Evolutionary conservation across 1,140 invertebrate species (phyloP), one percentile per base, ranked within the genome.

Genomic region (Cydia strobilella): DNA sequence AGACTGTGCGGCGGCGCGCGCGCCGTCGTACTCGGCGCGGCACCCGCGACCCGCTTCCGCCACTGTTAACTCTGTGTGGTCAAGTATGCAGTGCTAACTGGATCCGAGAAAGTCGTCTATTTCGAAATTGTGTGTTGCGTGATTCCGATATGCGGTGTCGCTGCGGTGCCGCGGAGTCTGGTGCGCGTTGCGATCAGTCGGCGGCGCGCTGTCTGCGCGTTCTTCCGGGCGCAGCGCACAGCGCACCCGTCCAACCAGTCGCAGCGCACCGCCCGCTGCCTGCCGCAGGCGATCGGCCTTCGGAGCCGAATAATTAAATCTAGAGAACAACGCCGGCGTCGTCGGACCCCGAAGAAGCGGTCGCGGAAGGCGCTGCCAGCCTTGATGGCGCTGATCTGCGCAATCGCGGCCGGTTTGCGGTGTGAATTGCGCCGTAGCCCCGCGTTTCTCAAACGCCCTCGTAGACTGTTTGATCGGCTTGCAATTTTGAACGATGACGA

Each of bases 231-330:
- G 65, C 65, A 39, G 65, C 86, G 86, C 89, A 2, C 65, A 39
- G 65, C 86, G 86, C 89, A 91, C 90, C 88, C 87, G 90, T 92
- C 88, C 75, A 85, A 92, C 90, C 88, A 91, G 90, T 91, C 88
- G 86, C 86, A 82, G 83, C 84, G 85, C 82, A 82, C 84, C 86
- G 86, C 84, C 84, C 84, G 84, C 84, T 82, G 86, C 82, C 84
- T 82, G 90, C 89, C 90, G 87, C 89, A 85, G 88, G 90, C 90
- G 83, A 89, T 91, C 88, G 90, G 88, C 90, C 90, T 91, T 92
- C 90, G 84, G 71, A 88, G 82, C 87, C 87, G 84, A 89, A 91
- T 91, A 90, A 92, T 91, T 90, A 91, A 90, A 84, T 86, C 84
- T 86, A 90, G 85, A 86, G 84, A 86, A 82, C 86, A 79, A 82